Evolutionary conservation across 2,113 vertebrate species (phyloP), one percentile per base, ranked within the genome.

Genomic region (Zingel zingel): DNA sequence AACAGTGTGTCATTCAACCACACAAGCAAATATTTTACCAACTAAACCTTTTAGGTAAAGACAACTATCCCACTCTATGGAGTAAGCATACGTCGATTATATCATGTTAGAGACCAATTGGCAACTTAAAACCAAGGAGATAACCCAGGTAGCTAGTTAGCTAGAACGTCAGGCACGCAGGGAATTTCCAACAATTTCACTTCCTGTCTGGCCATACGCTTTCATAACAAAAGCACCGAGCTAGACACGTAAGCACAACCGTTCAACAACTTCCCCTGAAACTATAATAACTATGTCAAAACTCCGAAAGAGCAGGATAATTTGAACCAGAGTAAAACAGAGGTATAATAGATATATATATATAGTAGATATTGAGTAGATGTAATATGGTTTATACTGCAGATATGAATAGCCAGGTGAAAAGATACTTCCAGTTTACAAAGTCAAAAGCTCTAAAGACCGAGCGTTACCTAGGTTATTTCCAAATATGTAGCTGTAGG

Each of bases 141-240:
- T 53, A 86, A 63, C 48, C 54, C 36, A 48, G 75, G 11, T 70
- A 82, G 77, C 75, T 83, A 54, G 66, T 84, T 86, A 85, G 47
- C 84, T 6, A 0, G 13, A 15, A 25, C n/a, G 76, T 78, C 68
- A 88, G 77, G 58, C 77, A 81, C 4, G 54, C 65, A 74, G 36
- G 21, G 77, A 77, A 80, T 80, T 48, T 61, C 57, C 57, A 82
- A 10, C 21, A 0, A 82, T 33, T 59, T 14, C 3, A 91, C 86
- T 90, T 93, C 92, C 91, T 27, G 84, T 82, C 81, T 90, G 54
- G 54, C 4, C 8, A 33, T 2, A 1, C 3, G 11, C 66, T 86
- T 93, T 91, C 91, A 93, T 89, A 92, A 89, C 48, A 90, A 94
- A 89, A 79, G 78, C 79, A 54, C 77, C 4, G 23, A 53, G 10